Base-by-base conservation (phyloP, 2,888 invertebrate species). In the Helleia helle region DNA sequence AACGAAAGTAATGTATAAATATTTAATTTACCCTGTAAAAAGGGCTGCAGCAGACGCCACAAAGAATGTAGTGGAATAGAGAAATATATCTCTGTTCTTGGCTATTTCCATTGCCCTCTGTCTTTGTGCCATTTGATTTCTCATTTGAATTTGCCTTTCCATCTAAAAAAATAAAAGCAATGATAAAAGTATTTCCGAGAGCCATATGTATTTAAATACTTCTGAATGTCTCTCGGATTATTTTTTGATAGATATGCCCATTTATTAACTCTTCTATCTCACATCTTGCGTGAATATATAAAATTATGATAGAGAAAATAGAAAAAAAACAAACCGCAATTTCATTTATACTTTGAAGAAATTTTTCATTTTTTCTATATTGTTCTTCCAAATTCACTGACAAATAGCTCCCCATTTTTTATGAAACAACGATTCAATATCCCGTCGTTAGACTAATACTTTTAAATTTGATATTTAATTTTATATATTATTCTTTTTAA, bases 101-200 rank as follows among this genome's bases (percentile, higher is more conserved):
- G 93, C 91, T 43, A 93, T 86, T 65, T 90, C 86, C 72, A 91
- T 73, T 0, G 94, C 93, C 70, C 89, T 84, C 72, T 90, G 87
- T 45, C 92, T 80, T 64, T 93, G 91, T 59, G 92, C 87, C 80
- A 94, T 89, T 71, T 92, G 91, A 69, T 91, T 91, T 66, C 91
- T 91, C 86, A 94, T 87, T 62, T 93, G 93, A 50, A 94, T 89
- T 77, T 93, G 93, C 44, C 93, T 84, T 61, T 93, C 93, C 85
- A 93, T 87, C 93, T 90, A 49, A 69, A 52, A 50, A 24, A 30
- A 12, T n/a, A 22, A 22, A 5, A 2, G 15, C 3, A 15, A 15
- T n/a, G n/a, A n/a, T n/a, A n/a, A n/a, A n/a, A n/a, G n/a, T n/a
- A n/a, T n/a, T n/a, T n/a, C n/a, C n/a, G n/a, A n/a, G n/a, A n/a